These are phyloP conservation scores for Hystrix cristata DNA, from an alignment of 2,113 vertebrate genomes.

Conservation along the genomic window DNA sequence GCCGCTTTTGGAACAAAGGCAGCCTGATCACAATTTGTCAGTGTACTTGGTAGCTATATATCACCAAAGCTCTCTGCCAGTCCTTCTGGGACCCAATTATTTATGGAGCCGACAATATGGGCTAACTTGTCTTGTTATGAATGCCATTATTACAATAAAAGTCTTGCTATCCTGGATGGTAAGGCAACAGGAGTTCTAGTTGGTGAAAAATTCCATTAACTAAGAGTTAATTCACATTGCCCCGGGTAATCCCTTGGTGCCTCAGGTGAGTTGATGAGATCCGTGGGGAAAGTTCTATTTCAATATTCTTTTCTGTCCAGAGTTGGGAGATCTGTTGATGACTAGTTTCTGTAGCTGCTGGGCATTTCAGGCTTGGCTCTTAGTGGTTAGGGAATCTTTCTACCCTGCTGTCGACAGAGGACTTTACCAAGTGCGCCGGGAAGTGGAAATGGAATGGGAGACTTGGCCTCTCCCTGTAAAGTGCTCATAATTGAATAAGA, in stretches of 20 bases:
- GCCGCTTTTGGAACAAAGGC: slow-evolving; percentile 74
- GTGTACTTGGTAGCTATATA: slow-evolving; percentile 70
- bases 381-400: background rate
- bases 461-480: slow-evolving; percentile 32
- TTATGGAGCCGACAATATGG: slow-evolving; percentile 77
- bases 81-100: slow-evolving; percentile 81
- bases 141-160: slow-evolving; percentile 72
- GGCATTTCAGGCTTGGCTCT: background rate
- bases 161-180: slow-evolving; percentile 25
- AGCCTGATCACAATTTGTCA: slow-evolving; percentile 77
- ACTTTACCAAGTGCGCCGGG: background rate
- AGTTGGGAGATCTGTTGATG: slow-evolving; percentile 30
- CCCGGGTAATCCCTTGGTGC: background rate
- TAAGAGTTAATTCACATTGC: slow-evolving; percentile 60
- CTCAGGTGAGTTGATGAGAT: slow-evolving; percentile 49
- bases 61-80: slow-evolving; percentile 79
- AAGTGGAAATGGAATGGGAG: slow-evolving; percentile 55
- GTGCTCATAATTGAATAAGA: slow-evolving; percentile 25
- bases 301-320: slow-evolving; percentile 22
- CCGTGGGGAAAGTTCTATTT: background rate
- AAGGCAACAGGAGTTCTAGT: slow-evolving; percentile 24
- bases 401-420: background rate
- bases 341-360: slow-evolving; percentile 15
- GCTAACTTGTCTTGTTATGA: slow-evolving; percentile 69
- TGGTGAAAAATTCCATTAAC: slow-evolving; percentile 62